Base-by-base conservation (phyloP, 2,888 invertebrate species). In the Eumerus sabulonum region DNA sequence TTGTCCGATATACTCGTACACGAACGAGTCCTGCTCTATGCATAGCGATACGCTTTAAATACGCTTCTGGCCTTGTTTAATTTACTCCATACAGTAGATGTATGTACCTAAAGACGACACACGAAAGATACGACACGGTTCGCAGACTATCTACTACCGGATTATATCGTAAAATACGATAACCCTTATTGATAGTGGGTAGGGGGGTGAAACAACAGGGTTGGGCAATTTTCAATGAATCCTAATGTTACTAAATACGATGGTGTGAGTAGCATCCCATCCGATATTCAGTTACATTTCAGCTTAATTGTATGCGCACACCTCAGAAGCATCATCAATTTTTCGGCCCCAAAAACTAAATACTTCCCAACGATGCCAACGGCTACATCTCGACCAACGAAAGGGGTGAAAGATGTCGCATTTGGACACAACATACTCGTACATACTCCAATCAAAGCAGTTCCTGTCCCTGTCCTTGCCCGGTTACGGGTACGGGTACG, bases 201-300 rank as follows among this genome's bases (percentile, higher is more conserved):
- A 18, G 44, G 17, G 56, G 47, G 17, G 9, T 45, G 27, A 16
- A 14, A 13, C 11, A 14, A 19, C 35, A 66, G 12, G 42, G n/a
- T 4, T n/a, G 9, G 40, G 77, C 62, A 74, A 74, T 79, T 79
- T 73, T 63, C 68, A 77, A 77, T 77, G 77, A 77, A 77, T 73
- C 77, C 54, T 67, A 73, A 77, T 67, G 63, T 42, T n/a, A n/a
- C n/a, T n/a, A n/a, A n/a, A n/a, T n/a, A n/a, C n/a, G n/a, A n/a
- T n/a, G n/a, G n/a, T n/a, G n/a, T n/a, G n/a, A n/a, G n/a, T n/a
- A n/a, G n/a, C n/a, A n/a, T n/a, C n/a, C n/a, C n/a, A n/a, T n/a
- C n/a, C n/a, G n/a, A n/a, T n/a, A n/a, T n/a, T n/a, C n/a, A n/a
- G n/a, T n/a, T n/a, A n/a, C n/a, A n/a, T n/a, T n/a, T n/a, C 27